These are phyloP conservation scores for Pagetopsis macropterus DNA, from an alignment of 2,797 vertebrate species.

Conservation along the genomic window DNA sequence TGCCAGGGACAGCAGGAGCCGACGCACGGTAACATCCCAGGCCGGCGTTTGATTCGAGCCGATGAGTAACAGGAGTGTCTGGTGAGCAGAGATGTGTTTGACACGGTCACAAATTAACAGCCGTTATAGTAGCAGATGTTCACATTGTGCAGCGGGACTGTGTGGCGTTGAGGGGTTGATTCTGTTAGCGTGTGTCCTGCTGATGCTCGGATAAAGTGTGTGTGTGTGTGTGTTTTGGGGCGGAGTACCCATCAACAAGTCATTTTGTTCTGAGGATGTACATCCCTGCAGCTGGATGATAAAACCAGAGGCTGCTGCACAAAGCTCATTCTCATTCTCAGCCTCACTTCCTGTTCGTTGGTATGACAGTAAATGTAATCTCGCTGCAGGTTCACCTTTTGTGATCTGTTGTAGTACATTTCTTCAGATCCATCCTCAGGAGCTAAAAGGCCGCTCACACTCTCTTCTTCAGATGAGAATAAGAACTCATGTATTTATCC, in stretches of 20 bases:
- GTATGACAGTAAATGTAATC: constrained; percentile 15
- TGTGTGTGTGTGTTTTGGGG: constrained; percentile 37
- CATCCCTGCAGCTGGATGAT: constrained; percentile 46
- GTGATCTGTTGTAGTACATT: not conserved
- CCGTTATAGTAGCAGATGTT: constrained; percentile 42
- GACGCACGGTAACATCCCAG: not conserved
- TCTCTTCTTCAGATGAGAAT: no score
- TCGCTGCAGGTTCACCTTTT: constrained; percentile 10
- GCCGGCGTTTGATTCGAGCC: not conserved
- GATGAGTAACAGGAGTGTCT: constrained; percentile 48
- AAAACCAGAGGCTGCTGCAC: constrained; percentile 34
- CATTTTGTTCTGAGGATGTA: constrained; percentile 54
- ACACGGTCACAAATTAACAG: constrained; percentile 67
- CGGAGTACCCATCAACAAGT: constrained; percentile 66
- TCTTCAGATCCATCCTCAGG: constrained; percentile 3
- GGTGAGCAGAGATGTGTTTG: constrained; percentile 54
- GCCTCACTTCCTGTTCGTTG: not conserved
- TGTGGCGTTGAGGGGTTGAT: constrained; percentile 53
- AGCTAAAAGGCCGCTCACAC: not conserved
- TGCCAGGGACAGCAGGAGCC: constrained; percentile 13
- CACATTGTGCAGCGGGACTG: constrained; percentile 2
- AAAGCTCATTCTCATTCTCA: constrained; percentile 32
- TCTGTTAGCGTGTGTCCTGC: constrained; percentile 70
- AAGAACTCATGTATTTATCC: no score
- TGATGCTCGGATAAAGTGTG: constrained; percentile 67